Evolutionary conservation across 2,888 invertebrate species (phyloP), one percentile per base, ranked within the genome.

Genomic region (Leptinotarsa haldemani): DNA sequence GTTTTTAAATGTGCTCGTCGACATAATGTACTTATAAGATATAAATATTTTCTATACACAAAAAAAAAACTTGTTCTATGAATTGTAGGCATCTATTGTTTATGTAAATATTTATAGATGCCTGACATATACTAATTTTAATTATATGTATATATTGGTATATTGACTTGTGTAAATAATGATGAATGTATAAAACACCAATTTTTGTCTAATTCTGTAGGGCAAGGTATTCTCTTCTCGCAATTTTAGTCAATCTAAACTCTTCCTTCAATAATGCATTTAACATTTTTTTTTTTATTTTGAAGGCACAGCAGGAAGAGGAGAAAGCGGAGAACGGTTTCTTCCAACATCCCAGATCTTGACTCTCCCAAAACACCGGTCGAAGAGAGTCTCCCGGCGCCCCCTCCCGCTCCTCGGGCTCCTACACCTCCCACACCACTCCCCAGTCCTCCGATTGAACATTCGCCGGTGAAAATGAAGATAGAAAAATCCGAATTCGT

Each of bases 281-380:
- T 12, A 61, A 30, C 69, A 58, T 2, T 5, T 25, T 61, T n/a
- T 53, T n/a, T 71, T 56, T 71, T 68, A 65, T 78, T 71, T 79
- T 46, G 22, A 40, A 56, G 56, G 47, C 53, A 61, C 72, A 83
- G 77, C 73, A 83, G 80, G 47, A 85, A 81, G 78, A 83, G 80
- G 75, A 81, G 83, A 70, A 86, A 82, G 53, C 83, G 80, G 79
- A 81, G 87, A 69, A 83, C 85, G 1, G 80, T 81, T 30, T 86
- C 87, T 5, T 71, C 84, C 3, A 76, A 80, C 64, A 77, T 77
- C 75, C 82, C 74, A 20, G 77, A 80, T 53, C 69, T 79, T 9
- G 79, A 77, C 58, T 58, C 79, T 16, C 67, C 74, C 1, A 78
- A 79, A 58, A 71, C 72, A 13, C 20, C 75, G 13, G 69, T 75